These are phyloP conservation scores for Camponotus floridanus DNA, from an alignment of 1,140 invertebrate species.

Conservation along the genomic window DNA sequence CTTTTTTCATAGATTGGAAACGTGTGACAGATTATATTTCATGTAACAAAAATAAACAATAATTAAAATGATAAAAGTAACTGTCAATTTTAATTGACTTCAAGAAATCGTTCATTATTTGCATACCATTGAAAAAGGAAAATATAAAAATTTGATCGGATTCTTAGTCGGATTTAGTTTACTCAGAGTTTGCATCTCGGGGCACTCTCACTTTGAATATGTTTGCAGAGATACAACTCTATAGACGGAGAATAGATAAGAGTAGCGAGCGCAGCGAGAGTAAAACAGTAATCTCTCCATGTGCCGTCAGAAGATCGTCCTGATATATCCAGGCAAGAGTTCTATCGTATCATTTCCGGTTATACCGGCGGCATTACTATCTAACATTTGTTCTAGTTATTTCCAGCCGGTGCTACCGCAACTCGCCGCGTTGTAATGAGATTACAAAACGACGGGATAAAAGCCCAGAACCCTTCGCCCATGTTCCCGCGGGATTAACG, in stretches of 20 bases:
- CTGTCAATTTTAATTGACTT: neutral
- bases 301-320: slow-evolving; percentile 14
- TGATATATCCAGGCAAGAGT: slow-evolving; percentile 14
- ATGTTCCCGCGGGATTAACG: slow-evolving; percentile 43
- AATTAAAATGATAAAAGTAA: slow-evolving; percentile 1
- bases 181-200: neutral
- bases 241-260: neutral
- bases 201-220: neutral
- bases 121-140: neutral
- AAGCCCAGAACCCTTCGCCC: slow-evolving; percentile 26
- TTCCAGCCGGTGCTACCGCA: slow-evolving; percentile 23
- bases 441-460: slow-evolving; percentile 48
- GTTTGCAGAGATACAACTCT: neutral
- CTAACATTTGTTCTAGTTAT: slow-evolving; percentile 57
- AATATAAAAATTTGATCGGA: neutral
- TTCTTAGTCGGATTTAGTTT: too few species aligned
- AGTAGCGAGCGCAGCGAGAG: neutral
- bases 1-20: too few species aligned
- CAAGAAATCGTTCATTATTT: neutral
- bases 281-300: slow-evolving; percentile 25
- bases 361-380: slow-evolving; percentile 33
- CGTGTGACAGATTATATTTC: neutral
- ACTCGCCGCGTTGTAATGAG: slow-evolving; percentile 52
- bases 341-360: slow-evolving; percentile 43
- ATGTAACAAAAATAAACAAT: neutral